Conservation (phyloP, 2,113 vertebrate species). For the Datnioides undecimradiatus region DNA sequence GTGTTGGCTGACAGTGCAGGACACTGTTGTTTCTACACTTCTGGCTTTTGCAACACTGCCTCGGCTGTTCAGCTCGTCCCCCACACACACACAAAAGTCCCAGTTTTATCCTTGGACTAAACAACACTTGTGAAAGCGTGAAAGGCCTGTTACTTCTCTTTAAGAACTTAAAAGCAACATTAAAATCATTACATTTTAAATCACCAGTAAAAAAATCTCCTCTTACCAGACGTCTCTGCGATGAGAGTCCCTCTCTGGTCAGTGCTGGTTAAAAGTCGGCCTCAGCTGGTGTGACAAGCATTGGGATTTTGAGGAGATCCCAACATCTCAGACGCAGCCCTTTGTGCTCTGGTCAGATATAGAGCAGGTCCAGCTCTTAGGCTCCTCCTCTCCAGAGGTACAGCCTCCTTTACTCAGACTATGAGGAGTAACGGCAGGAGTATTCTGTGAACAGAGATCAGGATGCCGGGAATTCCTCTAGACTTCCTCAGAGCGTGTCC, state of each 20-base stretch:
- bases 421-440: background rate
- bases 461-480: conserved; percentile 64
- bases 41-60: background rate
- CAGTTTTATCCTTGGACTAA: background rate
- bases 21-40: conserved; percentile 9
- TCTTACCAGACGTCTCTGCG: conserved; percentile 44
- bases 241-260: background rate
- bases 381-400: conserved; percentile 43
- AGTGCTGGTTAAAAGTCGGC: background rate
- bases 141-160: background rate
- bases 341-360: conserved; percentile 46
- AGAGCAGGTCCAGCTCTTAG: conserved; percentile 24
- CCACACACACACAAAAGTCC: background rate
- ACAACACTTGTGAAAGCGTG: background rate
- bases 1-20: conserved; percentile 42
- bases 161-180: background rate
- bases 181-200: background rate
- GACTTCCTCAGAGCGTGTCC: conserved; percentile 31
- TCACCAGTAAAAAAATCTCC: background rate
- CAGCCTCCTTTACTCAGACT: conserved; percentile 27
- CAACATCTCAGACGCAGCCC: conserved; percentile 8
- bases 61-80: background rate
- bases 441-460: background rate
- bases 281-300: background rate
- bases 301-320: background rate